phyloP scores from a whole-genome alignment of 1,140 invertebrate species.

The Lepidurus couesii region DNA sequence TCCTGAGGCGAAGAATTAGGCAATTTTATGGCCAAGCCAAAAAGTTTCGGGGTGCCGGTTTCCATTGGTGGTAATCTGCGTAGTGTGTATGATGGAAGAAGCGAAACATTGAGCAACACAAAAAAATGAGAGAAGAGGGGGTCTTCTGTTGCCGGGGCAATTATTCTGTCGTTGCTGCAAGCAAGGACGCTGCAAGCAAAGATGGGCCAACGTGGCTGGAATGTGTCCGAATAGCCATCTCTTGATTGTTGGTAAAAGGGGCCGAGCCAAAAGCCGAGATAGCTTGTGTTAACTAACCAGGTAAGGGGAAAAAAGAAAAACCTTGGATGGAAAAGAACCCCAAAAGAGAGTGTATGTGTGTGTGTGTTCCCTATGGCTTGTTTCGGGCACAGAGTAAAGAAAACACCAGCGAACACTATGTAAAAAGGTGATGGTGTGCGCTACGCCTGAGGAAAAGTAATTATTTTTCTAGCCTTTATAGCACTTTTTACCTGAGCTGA shows the following conservation, averaged over 20 bases:
- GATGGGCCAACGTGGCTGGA: background rate
- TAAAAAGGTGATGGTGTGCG: constrained; percentile 12
- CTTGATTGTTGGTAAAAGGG: background rate
- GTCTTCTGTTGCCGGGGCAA: background rate
- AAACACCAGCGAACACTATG: background rate
- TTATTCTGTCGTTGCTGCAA: constrained; percentile 19
- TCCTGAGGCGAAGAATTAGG: background rate
- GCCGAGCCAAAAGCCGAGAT: background rate
- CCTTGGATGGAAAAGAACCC: background rate
- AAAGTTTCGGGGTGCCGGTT: background rate
- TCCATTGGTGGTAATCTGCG: background rate
- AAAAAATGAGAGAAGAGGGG: background rate
- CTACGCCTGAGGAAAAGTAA: background rate
- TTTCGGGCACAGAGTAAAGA: background rate
- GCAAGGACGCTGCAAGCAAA: background rate
- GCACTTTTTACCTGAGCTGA: background rate
- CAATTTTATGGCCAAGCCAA: background rate
- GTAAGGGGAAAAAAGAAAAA: background rate
- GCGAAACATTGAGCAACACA: background rate
- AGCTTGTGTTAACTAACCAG: background rate
- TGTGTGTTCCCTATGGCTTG: background rate
- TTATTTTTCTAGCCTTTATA: background rate
- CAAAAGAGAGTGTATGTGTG: background rate
- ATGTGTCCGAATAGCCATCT: background rate
- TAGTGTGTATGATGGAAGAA: constrained; percentile 11